Base-by-base conservation (phyloP, 64 coral and sea anemone species). In the Catalaphyllia jardinei region DNA sequence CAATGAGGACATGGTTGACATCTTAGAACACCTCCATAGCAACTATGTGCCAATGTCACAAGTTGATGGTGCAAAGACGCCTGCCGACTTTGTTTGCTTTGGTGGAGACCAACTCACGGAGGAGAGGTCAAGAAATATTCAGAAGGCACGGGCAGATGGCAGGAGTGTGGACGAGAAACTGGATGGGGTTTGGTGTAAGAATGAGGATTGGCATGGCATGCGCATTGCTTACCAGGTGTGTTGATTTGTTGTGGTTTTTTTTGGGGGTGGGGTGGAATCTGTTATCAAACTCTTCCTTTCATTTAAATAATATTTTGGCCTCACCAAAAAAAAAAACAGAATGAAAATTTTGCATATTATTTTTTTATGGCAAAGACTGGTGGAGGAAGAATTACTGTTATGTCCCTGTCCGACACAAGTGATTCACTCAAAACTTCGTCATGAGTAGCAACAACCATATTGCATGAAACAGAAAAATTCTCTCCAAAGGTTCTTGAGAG, bases 171-270 rank as follows among this genome's bases (percentile, higher is more conserved):
- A 22, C 1, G 62, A 81, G 6, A 72, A 64, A 20, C 15, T 90
- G 7, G 63, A 81, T 7, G 75, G 72, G 3, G 50, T 90, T 0
- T 82, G 78, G 67, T 24, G 59, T 3, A 82, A 90, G 22, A 81
- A 90, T 24, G 88, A 90, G 59, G 88, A 90, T 18, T 90, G 88
- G 88, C 88, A 90, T 90, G 31, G 39, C 0, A 90, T 82, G 19
- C 46, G 88, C 20, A 82, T 62, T 59, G 78, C 78, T 33, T 90
- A 82, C 18, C 27, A 82, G 64, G 88, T 90, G 29, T 22, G 10
- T 67, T 83, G 7, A 39, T 17, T 83, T 16, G 17, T 78, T 49
- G 20, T 46, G 20, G 2, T 1, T 55, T 55, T 25, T 54, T 24
- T 52, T 55, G 15, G 5, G n/a, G 42, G 22, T 52, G 19, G 76